A percentile compares a stretch with the other conserved stretches of the same genome.
These are phyloP conservation scores for Pararge aegeria DNA, from an alignment of 1,140 invertebrate genomes.

Conservation along the genomic window DNA sequence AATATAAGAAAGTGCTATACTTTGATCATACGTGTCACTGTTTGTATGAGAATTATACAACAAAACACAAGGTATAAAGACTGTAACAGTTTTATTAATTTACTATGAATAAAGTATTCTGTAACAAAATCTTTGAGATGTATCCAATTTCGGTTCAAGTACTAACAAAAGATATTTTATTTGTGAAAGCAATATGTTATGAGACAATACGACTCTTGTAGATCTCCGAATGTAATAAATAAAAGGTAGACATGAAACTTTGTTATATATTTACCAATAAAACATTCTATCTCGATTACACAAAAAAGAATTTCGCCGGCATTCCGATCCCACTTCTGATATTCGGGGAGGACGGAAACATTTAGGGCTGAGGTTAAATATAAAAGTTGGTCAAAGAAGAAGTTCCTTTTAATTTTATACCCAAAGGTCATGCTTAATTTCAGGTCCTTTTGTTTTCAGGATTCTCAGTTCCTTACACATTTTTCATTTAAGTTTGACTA, in stretches of 20 bases:
- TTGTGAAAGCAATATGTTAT: constrained; percentile 14
- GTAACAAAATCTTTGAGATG: constrained; percentile 9
- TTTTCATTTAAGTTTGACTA: background rate
- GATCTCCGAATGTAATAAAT: constrained; percentile 26
- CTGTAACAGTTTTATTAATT: background rate
- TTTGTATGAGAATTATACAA: background rate
- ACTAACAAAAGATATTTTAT: constrained; percentile 14
- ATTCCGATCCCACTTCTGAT: constrained; percentile 43
- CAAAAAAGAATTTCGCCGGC: constrained; percentile 30
- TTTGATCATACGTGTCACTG: background rate
- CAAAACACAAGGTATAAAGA: background rate
- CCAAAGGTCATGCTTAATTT: background rate
- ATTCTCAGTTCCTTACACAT: background rate
- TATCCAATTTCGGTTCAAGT: constrained; percentile 11
- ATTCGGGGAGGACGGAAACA: constrained; percentile 47
- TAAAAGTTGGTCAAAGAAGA: constrained; percentile 25
- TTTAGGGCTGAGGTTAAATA: constrained; percentile 54
- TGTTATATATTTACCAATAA: constrained; percentile 31
- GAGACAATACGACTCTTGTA: constrained; percentile 14
- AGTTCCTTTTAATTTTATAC: constrained; percentile 28
- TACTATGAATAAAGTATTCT: background rate
- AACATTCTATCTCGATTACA: constrained; percentile 28
- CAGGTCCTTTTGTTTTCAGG: background rate
- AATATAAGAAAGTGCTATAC: too few relatives aligned
- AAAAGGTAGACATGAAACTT: constrained; percentile 26